These are phyloP conservation scores for Himalopsyche tibetana DNA, from an alignment of 2,888 invertebrate species.

Conservation along the genomic window DNA sequence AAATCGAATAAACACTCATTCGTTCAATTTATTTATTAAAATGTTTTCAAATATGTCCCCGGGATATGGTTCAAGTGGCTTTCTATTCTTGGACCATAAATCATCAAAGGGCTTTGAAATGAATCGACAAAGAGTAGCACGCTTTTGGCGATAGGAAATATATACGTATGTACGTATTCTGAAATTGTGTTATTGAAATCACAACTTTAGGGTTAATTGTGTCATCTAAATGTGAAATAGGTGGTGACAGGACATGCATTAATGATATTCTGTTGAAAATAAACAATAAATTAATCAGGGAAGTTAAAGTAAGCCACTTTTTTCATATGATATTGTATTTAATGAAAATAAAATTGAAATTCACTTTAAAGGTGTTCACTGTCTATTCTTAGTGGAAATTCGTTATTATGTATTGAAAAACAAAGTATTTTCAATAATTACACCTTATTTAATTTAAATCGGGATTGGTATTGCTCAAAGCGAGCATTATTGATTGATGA, in stretches of 20 bases:
- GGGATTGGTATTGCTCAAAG: too few species aligned
- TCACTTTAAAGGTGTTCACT: too few species aligned
- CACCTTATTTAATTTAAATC: too few species aligned
- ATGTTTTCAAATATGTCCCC: slow-evolving; percentile 66
- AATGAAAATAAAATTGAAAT: too few species aligned
- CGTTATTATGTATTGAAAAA: too few species aligned
- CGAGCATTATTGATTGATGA: too few species aligned
- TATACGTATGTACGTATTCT: background rate
- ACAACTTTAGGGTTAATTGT: slow-evolving; percentile 58
- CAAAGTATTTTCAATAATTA: too few species aligned
- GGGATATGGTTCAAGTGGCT: slow-evolving; percentile 57
- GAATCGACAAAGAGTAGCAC: slow-evolving; percentile 51
- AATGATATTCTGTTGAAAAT: background rate
- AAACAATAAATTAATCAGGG: background rate
- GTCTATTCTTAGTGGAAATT: too few species aligned
- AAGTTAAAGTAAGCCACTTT: background rate
- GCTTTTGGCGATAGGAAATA: slow-evolving; percentile 44
- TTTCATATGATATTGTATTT: background rate
- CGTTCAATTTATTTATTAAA: slow-evolving; percentile 65
- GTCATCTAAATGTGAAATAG: slow-evolving; percentile 52
- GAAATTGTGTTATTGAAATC: slow-evolving; percentile 49
- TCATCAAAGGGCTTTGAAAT: slow-evolving; percentile 45
- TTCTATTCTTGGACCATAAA: slow-evolving; percentile 24
- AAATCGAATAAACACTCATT: slow-evolving; percentile 56
- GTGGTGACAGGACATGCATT: background rate